phyloP scores from a whole-genome alignment of 2,113 vertebrate species.

The Ophiodon elongatus region DNA sequence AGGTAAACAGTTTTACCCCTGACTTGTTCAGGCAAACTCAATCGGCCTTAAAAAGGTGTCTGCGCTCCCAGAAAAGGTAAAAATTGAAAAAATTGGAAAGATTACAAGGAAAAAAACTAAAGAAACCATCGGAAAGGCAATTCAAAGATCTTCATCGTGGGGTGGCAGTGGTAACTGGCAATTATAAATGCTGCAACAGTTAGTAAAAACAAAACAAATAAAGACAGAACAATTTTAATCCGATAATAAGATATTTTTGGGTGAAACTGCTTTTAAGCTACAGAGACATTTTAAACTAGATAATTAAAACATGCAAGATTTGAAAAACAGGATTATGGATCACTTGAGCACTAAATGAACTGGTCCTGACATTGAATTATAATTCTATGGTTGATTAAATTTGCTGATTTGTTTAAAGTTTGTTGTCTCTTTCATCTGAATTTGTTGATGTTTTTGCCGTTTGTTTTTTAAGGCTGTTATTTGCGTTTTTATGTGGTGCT shows the following conservation, averaged over 20 bases:
- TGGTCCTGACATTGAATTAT: not conserved
- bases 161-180: not conserved
- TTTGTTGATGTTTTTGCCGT: too few species aligned
- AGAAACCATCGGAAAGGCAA: not conserved
- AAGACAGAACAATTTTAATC: not conserved
- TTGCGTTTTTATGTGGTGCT: too few species aligned
- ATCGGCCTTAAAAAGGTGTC: too few species aligned
- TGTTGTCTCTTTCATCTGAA: too few species aligned
- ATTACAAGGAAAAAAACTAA: too few species aligned
- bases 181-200: not conserved
- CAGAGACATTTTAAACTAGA: not conserved
- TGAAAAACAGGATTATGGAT: not conserved
- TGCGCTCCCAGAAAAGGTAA: too few species aligned
- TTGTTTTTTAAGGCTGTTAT: too few species aligned
- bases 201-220: not conserved
- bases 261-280: not conserved
- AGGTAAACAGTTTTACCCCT: too few species aligned
- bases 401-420: not conserved
- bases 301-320: not conserved
- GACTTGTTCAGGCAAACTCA: too few species aligned
- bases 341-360: too few species aligned
- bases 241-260: not conserved
- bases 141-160: not conserved
- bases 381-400: not conserved
- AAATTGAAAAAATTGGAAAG: too few species aligned